Conservation (phyloP, 2,797 vertebrate genomes). For the Staurois parvus region DNA sequence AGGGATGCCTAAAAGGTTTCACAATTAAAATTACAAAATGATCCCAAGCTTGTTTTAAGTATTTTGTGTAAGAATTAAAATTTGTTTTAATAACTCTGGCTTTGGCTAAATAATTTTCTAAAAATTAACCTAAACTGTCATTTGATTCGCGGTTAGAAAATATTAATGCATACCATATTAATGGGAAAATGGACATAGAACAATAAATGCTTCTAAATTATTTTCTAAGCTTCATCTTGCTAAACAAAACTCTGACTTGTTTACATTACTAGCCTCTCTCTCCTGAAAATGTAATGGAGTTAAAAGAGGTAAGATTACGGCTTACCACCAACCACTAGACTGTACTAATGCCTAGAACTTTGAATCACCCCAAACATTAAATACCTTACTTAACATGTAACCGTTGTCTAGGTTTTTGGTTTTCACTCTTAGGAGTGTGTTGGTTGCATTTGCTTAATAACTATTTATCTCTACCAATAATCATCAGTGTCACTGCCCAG, state of each 20-base stretch:
- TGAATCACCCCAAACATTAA: conserved; percentile 85
- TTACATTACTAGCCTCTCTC: conserved; percentile 92
- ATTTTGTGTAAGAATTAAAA: conserved; percentile 88
- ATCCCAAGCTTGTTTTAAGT: conserved; percentile 87
- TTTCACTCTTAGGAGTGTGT: conserved; percentile 86
- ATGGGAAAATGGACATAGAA: conserved; percentile 88
- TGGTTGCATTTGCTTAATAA: conserved; percentile 83
- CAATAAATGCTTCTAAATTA: conserved; percentile 96
- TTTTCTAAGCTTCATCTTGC: conserved; percentile 93
- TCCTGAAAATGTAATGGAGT: conserved; percentile 94
- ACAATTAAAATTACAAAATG: conserved; percentile 87
- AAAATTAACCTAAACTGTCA: conserved; percentile 92
- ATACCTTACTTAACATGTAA: conserved; percentile 87
- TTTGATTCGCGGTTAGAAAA: conserved; percentile 88
- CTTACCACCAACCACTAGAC: conserved; percentile 89
- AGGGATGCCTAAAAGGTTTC: conserved; percentile 88
- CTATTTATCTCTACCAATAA: conserved; percentile 85
- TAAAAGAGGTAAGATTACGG: conserved; percentile 98
- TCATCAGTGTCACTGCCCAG: conserved; percentile 88
- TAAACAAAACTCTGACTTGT: conserved; percentile 95
- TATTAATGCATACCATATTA: conserved; percentile 91
- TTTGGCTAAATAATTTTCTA: conserved; percentile 89
- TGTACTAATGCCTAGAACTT: conserved; percentile 85
- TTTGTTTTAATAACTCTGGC: conserved; percentile 87
- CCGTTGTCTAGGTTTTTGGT: conserved; percentile 87